Evolutionary conservation across 2,888 invertebrate genomes (phyloP).

Genomic region (Acanthoscelides obtectus): DNA sequence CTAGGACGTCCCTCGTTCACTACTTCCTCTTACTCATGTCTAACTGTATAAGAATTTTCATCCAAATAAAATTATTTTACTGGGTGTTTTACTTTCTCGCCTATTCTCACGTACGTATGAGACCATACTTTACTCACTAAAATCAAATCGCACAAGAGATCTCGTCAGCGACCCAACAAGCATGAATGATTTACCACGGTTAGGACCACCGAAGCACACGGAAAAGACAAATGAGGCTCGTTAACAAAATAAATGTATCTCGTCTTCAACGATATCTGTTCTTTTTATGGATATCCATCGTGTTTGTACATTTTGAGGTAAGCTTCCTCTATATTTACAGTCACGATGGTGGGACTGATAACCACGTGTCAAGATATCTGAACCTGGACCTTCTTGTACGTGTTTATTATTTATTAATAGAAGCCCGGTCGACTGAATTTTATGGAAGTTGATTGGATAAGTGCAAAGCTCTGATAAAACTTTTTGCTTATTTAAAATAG

Average conservation of each 20-base stretch:
- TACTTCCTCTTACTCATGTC: no score
- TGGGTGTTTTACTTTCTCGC: no score
- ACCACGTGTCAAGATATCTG: background rate
- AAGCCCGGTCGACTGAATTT: background rate
- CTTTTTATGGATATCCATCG: background rate
- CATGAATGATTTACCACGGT: background rate
- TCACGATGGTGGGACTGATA: background rate
- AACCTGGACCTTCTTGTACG: background rate
- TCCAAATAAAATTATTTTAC: no score
- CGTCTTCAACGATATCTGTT: background rate
- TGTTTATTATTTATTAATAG: background rate
- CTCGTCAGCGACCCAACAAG: background rate
- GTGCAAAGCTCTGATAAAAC: no score
- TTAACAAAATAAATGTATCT: conserved; percentile 3
- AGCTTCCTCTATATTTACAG: background rate
- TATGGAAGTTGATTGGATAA: background rate
- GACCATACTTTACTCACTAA: no score
- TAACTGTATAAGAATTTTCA: no score
- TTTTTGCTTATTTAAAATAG: background rate
- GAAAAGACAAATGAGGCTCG: conserved; percentile 1
- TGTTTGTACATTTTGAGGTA: background rate
- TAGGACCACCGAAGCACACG: background rate
- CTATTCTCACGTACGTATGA: no score
- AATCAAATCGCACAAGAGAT: background rate
- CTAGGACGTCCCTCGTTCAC: no score